Conservation (phyloP, 2,797 vertebrate species). For the Schizopygopsis pylzovi region DNA sequence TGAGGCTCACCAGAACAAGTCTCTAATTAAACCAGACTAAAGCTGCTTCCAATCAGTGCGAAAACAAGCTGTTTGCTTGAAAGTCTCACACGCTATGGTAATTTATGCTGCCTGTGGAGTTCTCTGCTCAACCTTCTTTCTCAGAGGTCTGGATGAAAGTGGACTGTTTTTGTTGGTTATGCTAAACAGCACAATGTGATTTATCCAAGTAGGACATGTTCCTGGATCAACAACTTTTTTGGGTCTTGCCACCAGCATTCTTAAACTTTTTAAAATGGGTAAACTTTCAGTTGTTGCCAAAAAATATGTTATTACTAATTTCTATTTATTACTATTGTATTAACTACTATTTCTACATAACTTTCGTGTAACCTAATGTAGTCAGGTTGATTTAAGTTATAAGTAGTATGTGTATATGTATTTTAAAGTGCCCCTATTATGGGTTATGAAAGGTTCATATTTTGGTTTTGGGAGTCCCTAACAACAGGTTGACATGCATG, state of each 20-base stretch:
- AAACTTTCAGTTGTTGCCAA: constrained; percentile 1
- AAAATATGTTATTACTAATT: neutral
- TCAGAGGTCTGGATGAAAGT: constrained; percentile 34
- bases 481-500: too few species aligned
- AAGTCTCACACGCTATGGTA: constrained; percentile 17
- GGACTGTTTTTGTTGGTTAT: constrained; percentile 32
- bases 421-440: too few species aligned
- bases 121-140: constrained; percentile 20
- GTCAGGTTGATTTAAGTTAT: neutral
- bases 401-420: neutral
- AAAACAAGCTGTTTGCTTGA: constrained; percentile 36
- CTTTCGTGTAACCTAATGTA: neutral
- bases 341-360: neutral
- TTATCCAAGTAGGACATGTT: constrained; percentile 14
- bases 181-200: constrained; percentile 15
- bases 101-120: constrained; percentile 18
- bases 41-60: constrained; percentile 18
- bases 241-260: neutral
- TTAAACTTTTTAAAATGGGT: neutral
- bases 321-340: neutral
- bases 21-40: constrained; percentile 34
- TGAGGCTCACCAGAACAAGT: neutral
- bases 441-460: too few species aligned
- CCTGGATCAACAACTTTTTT: neutral
- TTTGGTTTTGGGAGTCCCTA: too few species aligned